Evolutionary conservation across 2,888 invertebrate genomes (phyloP).

Genomic region (Philopedon plagiatum): DNA sequence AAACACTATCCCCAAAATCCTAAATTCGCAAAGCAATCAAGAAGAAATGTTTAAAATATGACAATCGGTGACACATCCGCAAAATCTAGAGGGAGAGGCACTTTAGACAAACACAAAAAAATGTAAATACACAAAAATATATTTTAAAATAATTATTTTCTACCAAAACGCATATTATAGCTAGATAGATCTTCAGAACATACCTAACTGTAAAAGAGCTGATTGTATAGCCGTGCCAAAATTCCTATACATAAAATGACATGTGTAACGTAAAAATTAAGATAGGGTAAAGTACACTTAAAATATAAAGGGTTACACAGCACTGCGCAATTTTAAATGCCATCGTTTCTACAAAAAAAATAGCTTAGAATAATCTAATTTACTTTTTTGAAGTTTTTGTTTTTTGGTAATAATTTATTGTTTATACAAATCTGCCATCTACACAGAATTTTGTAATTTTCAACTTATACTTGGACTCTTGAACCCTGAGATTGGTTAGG

Average conservation of each 20-base stretch:
- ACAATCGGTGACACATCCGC: constrained; percentile 66
- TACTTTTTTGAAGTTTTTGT: too few species aligned
- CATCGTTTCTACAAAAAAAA: too few species aligned
- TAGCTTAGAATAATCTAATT: too few species aligned
- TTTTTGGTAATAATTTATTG: too few species aligned
- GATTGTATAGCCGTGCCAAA: constrained; percentile 49
- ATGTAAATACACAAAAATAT: constrained; percentile 57
- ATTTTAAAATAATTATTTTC: constrained; percentile 55
- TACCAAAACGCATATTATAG: constrained; percentile 41
- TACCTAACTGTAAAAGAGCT: constrained; percentile 38
- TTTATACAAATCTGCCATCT: too few species aligned
- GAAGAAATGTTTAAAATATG: constrained; percentile 58
- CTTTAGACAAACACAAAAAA: constrained; percentile 53
- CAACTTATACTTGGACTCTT: too few species aligned
- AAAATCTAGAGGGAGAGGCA: constrained; percentile 68
- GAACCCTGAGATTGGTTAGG: too few species aligned
- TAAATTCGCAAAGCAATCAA: constrained; percentile 27
- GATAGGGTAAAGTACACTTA: constrained; percentile 30
- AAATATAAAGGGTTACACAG: background rate
- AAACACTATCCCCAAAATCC: constrained; percentile 23
- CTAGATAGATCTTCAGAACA: constrained; percentile 45
- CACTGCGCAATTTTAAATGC: too few species aligned
- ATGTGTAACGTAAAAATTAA: constrained; percentile 58
- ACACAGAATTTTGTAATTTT: too few species aligned
- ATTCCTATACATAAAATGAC: constrained; percentile 32